Evolutionary conservation across 2,113 vertebrate genomes (phyloP).

Genomic region (Ranitomeya variabilis): DNA sequence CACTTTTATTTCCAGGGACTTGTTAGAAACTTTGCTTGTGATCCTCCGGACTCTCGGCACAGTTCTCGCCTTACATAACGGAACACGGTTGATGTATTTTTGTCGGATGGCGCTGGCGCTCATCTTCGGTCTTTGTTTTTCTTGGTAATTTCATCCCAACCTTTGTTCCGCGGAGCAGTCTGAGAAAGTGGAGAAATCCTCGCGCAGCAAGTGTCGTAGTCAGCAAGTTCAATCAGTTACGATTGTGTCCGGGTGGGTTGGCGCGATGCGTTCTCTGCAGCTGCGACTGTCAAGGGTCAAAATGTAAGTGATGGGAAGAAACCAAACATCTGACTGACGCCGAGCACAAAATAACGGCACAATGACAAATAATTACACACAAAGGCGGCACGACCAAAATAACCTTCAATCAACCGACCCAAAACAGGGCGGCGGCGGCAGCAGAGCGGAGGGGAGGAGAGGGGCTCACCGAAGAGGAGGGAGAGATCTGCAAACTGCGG

Average conservation of each 20-base stretch:
- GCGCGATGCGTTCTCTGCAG: conserved; percentile 32
- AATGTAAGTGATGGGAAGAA: conserved; percentile 21
- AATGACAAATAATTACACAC: conserved; percentile 50
- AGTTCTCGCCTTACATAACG: background rate
- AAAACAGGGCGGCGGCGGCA: conserved; percentile 6
- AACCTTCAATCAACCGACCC: conserved; percentile 33
- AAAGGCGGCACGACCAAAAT: conserved; percentile 42
- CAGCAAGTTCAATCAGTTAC: conserved; percentile 54
- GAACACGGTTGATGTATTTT: conserved; percentile 18
- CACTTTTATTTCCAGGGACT: background rate
- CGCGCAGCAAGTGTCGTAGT: conserved; percentile 23
- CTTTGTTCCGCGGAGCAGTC: conserved; percentile 8
- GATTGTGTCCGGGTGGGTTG: conserved; percentile 48
- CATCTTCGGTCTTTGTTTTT: conserved; percentile 33
- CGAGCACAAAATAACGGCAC: conserved; percentile 42
- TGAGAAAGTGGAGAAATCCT: conserved; percentile 9
- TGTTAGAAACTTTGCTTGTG: background rate
- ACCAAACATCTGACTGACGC: conserved; percentile 19
- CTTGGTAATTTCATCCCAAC: background rate
- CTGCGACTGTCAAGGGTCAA: conserved; percentile 46
- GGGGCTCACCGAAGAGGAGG: background rate
- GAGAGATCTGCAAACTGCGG: background rate
- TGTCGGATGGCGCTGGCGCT: background rate
- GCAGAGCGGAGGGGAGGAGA: background rate
- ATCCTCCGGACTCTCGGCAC: background rate